A percentile compares a stretch with the other conserved stretches of the same genome.
Evolutionary conservation across 2,113 vertebrate species (phyloP).

Genomic region (Lepidothrix coronata): DNA sequence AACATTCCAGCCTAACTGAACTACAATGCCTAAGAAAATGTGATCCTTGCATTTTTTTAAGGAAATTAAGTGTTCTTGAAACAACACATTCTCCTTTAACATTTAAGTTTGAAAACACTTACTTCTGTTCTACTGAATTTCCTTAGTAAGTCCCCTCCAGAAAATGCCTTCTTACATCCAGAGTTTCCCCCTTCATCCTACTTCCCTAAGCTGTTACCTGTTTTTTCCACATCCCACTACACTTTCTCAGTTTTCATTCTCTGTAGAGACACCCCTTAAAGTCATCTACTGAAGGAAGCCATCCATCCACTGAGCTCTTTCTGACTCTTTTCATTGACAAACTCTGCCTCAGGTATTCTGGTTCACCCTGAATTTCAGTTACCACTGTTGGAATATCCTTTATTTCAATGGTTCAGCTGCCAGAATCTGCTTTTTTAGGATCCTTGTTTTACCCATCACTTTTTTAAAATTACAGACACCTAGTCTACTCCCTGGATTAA

Average conservation of each 20-base stretch:
- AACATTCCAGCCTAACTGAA: background rate
- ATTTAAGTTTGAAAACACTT: background rate
- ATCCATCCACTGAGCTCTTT: background rate
- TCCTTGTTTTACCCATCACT: rapidly evolving
- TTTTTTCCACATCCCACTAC: background rate
- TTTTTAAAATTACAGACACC: background rate
- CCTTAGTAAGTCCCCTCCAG: background rate
- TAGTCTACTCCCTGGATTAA: background rate
- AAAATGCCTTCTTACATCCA: background rate
- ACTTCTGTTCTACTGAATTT: background rate
- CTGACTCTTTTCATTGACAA: background rate
- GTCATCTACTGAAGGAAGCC: background rate
- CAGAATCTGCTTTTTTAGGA: background rate
- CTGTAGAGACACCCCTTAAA: background rate
- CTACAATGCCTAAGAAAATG: background rate
- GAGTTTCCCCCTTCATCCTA: background rate
- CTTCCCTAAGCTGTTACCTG: background rate
- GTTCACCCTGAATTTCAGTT: background rate
- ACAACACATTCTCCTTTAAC: background rate
- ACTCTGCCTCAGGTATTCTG: background rate
- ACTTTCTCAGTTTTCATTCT: background rate
- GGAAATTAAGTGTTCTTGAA: background rate
- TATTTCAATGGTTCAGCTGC: background rate
- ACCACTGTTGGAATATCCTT: background rate
- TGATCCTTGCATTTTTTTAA: background rate